A percentile compares a stretch with the other conserved stretches of the same genome.
phyloP scores from a whole-genome alignment of 2,797 vertebrate species.

The Craterocephalus amniculus region DNA sequence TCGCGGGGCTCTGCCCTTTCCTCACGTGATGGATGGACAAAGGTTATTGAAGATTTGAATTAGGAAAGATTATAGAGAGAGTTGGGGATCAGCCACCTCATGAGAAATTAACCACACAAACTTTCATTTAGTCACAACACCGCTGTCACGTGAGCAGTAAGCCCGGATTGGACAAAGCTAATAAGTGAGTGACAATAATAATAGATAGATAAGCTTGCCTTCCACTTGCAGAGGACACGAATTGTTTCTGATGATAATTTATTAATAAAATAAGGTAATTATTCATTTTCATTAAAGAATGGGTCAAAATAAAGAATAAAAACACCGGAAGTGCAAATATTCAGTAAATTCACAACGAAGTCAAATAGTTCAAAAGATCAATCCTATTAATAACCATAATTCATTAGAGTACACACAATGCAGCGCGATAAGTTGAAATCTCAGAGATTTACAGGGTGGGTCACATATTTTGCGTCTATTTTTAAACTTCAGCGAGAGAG shows the following conservation, averaged over 20 bases:
- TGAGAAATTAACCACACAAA: conserved; percentile 63
- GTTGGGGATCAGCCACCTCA: conserved; percentile 72
- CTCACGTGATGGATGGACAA: conserved; percentile 54
- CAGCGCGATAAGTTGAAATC: conserved; percentile 49
- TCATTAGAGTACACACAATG: conserved; percentile 26
- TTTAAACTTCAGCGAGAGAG: conserved; percentile 64
- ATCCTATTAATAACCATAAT: neutral
- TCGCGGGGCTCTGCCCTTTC: conserved; percentile 30
- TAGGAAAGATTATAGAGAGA: conserved; percentile 73
- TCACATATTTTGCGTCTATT: conserved; percentile 73
- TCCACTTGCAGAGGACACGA: neutral
- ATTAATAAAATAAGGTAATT: neutral
- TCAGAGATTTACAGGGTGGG: conserved; percentile 63
- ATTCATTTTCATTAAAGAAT: too few relatives aligned
- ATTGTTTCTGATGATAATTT: neutral
- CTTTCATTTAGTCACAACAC: conserved; percentile 63
- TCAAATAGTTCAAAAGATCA: neutral
- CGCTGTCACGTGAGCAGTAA: conserved; percentile 61
- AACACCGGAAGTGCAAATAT: neutral
- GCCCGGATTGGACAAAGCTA: conserved; percentile 25
- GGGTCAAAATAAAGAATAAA: neutral
- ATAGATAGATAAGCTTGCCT: neutral
- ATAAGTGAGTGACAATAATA: neutral
- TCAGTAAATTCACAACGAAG: neutral
- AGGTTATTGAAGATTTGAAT: conserved; percentile 77